phyloP scores from a whole-genome alignment of 2,888 invertebrate species.

The Chymomyza procnemis region DNA sequence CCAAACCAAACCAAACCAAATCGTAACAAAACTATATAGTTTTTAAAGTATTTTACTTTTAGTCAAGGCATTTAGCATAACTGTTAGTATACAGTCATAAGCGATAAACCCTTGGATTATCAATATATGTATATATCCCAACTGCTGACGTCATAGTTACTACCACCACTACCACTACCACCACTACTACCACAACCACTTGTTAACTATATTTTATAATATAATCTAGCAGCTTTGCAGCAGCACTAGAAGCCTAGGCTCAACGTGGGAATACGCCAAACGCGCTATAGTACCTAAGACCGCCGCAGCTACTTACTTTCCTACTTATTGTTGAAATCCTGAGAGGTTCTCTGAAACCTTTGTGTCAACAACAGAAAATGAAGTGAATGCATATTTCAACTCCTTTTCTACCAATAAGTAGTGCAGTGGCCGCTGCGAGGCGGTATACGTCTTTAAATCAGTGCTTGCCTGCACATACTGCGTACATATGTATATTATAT shows the following conservation, averaged over 20 bases:
- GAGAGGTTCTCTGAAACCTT: constrained; percentile 18
- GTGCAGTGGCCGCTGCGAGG: constrained; percentile 72
- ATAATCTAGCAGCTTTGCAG: background rate
- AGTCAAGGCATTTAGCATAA: background rate
- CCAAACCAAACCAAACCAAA: too few relatives aligned
- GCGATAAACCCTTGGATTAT: background rate
- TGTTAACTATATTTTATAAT: constrained; percentile 1
- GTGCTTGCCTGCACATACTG: constrained; percentile 38
- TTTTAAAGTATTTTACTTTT: background rate
- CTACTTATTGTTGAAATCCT: background rate
- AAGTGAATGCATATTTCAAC: too few relatives aligned
- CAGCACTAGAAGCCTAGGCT: background rate
- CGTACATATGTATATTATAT: constrained; percentile 3
- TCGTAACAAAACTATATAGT: too few relatives aligned
- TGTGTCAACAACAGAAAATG: too few relatives aligned
- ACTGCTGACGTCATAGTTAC: constrained; percentile 2
- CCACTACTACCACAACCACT: too few relatives aligned
- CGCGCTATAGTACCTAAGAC: background rate
- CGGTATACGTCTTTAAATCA: constrained; percentile 67
- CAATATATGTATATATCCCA: background rate
- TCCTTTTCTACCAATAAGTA: background rate
- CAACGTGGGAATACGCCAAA: background rate
- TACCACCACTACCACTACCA: too few relatives aligned
- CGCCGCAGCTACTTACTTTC: background rate
- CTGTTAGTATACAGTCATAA: background rate